Evolutionary conservation across 1,140 invertebrate genomes (phyloP), one percentile per base, ranked within the genome.

Genomic region (Eulimnadia texana): DNA sequence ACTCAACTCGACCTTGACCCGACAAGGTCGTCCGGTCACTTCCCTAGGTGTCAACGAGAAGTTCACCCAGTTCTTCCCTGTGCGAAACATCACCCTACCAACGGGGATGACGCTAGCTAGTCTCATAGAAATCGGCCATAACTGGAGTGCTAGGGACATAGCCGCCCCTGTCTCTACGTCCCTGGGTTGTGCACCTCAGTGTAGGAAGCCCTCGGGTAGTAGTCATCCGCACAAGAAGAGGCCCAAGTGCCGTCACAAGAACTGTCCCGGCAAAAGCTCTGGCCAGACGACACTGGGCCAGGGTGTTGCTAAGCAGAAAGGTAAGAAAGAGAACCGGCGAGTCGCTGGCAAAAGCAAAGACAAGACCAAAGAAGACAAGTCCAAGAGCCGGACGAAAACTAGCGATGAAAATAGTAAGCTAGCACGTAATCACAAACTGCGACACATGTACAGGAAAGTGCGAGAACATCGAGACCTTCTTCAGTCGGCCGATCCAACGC

Each of bases 1-100:
- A 73, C 77, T 85, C 22, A 42, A 42, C 33, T 6, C 33, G 6
- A 42, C 33, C 33, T 6, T 42, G 6, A 42, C 33, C 6, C 33
- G 33, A 42, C 33, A 42, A 42, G 33, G 33, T 42, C 33, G 33
- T 16, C 6, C 33, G 6, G 33, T 42, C 33, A 42, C 33, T 16
- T 6, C 33, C 6, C 33, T 42, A 16, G 33, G 33, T 42, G 16
- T 42, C 33, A 42, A 42, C 16, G 33, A 42, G 33, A 42, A 42
- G 16, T 42, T 42, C 33, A 42, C 33, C 33, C 33, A 42, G 33
- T 42, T 42, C 33, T 42, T 42, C 33, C 33, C 33, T 16, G 33
- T 42, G 33, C 33, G 33, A 6, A 42, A 42, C 33, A 42, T 42
- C 16, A 42, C 33, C 33, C 33, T 42, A 16, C 33, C 33, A 6